These are phyloP conservation scores for Chrysolina haemoptera DNA, from an alignment of 2,888 invertebrate genomes.

Conservation along the genomic window DNA sequence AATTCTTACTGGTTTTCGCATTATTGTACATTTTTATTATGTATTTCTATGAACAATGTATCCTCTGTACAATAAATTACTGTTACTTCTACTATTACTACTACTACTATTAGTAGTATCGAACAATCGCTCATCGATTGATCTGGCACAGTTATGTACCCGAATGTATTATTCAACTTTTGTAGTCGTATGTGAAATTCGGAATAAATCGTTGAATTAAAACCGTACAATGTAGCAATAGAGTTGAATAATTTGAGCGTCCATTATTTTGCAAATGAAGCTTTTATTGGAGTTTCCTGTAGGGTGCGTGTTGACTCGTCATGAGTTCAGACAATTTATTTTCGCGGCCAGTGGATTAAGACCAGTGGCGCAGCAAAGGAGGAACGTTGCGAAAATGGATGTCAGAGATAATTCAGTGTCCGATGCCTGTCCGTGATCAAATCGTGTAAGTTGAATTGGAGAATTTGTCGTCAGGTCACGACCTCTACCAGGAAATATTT, in stretches of 20 bases:
- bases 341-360: slow-evolving; percentile 62
- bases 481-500: no score
- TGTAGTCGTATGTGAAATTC: slow-evolving; percentile 54
- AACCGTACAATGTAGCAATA: slow-evolving; percentile 58
- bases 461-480: no score
- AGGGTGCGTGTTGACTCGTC: slow-evolving; percentile 64
- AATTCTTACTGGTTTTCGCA: no score
- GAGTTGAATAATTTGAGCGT: slow-evolving; percentile 66
- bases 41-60: no score
- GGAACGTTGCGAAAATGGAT: no score
- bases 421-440: no score
- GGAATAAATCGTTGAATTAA: slow-evolving; percentile 57
- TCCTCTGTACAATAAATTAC: no score
- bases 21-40: no score
- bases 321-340: slow-evolving; percentile 66
- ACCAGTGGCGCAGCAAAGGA: slow-evolving; percentile 12
- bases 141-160: slow-evolving; percentile 29
- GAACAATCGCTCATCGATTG: neutral
- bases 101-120: no score
- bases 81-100: no score
- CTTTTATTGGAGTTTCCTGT: slow-evolving; percentile 67
- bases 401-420: no score
- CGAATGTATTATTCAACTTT: slow-evolving; percentile 50
- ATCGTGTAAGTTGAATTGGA: no score
- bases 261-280: slow-evolving; percentile 70